These are phyloP conservation scores for Oncorhynchus kisutch DNA, from an alignment of 2,113 vertebrate species.

Conservation along the genomic window DNA sequence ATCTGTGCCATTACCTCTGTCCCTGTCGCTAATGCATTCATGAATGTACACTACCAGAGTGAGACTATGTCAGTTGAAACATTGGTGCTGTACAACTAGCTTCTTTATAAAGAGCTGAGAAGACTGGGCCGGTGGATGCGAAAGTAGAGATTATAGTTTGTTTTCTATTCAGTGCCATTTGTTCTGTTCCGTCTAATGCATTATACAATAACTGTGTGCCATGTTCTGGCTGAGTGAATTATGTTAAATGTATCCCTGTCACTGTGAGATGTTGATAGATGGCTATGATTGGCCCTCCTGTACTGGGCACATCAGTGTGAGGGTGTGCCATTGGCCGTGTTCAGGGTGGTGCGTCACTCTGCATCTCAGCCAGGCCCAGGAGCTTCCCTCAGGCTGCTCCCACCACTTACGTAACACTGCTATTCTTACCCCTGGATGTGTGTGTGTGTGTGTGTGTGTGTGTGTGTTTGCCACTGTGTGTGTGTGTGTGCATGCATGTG, in stretches of 20 bases:
- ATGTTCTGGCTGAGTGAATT: conserved; percentile 20
- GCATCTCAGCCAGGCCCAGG: conserved; percentile 59
- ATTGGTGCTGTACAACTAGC: no score
- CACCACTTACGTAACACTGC: conserved; percentile 56
- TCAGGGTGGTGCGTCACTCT: conserved; percentile 60
- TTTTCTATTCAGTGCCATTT: not conserved
- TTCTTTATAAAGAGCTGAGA: no score
- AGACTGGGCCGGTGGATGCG: no score
- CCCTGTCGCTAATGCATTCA: not conserved
- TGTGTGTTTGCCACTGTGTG: not conserved
- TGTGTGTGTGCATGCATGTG: not conserved
- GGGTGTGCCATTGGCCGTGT: conserved; percentile 48
- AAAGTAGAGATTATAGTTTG: no score
- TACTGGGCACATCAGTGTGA: conserved; percentile 25
- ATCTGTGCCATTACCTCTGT: not conserved
- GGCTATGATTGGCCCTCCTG: conserved; percentile 42
- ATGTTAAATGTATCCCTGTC: conserved; percentile 24
- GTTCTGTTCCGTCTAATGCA: not conserved
- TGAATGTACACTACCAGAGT: not conserved
- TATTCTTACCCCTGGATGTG: conserved; percentile 43
- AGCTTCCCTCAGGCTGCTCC: conserved; percentile 60
- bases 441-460: not conserved
- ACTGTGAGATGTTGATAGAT: conserved; percentile 27
- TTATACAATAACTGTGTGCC: conserved; percentile 20
- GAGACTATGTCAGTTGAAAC: no score